phyloP scores from a whole-genome alignment of 2,888 invertebrate species.

The Andricus quercusramuli region DNA sequence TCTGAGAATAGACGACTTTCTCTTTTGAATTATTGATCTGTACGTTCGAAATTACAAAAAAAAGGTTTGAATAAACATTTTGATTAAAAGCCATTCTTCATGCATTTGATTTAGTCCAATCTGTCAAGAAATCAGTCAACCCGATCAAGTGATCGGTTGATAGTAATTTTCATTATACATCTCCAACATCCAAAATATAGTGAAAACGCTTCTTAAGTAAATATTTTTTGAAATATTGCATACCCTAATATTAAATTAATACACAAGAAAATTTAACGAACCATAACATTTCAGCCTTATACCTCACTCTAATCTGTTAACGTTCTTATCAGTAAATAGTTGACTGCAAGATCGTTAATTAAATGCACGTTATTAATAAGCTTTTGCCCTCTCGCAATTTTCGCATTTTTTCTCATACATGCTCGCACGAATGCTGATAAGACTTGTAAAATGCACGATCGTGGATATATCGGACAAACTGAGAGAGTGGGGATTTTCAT shows the following conservation, averaged over 20 bases:
- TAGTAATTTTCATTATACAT: too few relatives aligned
- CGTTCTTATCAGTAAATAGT: constrained; percentile 26
- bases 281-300: not conserved
- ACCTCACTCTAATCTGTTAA: not conserved
- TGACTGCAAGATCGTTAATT: constrained; percentile 48
- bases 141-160: too few relatives aligned
- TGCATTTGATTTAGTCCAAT: too few relatives aligned
- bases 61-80: too few relatives aligned
- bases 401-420: constrained; percentile 12
- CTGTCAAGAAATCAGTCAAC: too few relatives aligned
- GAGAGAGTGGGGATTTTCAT: constrained; percentile 1
- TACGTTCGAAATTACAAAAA: too few relatives aligned
- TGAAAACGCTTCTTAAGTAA: not conserved
- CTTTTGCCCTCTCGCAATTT: not conserved
- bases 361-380: constrained; percentile 56
- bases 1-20: too few relatives aligned
- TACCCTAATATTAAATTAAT: not conserved
- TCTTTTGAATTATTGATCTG: too few relatives aligned
- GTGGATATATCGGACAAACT: constrained; percentile 7
- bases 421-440: constrained; percentile 34
- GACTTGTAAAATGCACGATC: constrained; percentile 24
- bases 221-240: not conserved
- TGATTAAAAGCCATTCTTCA: too few relatives aligned
- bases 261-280: not conserved
- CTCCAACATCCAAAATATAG: too few relatives aligned